These are phyloP conservation scores for Petaurus breviceps DNA, from an alignment of 2,113 vertebrate species.

Conservation along the genomic window DNA sequence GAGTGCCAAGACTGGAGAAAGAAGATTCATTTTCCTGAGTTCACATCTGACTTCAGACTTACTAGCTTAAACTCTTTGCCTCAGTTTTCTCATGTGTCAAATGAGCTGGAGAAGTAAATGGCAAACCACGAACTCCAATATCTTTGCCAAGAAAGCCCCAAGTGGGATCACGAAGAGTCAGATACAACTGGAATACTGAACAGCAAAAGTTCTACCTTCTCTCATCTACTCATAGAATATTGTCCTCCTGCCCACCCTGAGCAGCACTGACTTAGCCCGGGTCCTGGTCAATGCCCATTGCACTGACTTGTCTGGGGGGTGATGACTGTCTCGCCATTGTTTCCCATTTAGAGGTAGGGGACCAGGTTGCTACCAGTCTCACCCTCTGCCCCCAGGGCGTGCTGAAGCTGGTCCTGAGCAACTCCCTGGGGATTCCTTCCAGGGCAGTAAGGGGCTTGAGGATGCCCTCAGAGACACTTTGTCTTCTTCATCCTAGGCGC, in stretches of 20 bases:
- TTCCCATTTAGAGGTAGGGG: background rate
- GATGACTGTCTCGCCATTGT: background rate
- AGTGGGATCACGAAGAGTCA: background rate
- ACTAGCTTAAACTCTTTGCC: background rate
- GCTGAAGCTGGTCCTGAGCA: background rate
- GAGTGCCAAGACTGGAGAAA: background rate
- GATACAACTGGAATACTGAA: too few relatives aligned
- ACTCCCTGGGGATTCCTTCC: background rate
- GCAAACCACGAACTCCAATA: background rate
- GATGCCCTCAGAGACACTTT: background rate
- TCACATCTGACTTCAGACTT: background rate
- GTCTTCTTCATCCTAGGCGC: constrained; percentile 82
- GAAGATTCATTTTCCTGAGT: background rate
- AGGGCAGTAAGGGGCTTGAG: background rate
- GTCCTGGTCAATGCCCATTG: background rate
- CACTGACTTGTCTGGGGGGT: background rate
- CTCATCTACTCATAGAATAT: background rate
- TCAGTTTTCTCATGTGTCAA: background rate
- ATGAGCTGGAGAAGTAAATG: background rate
- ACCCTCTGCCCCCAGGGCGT: background rate
- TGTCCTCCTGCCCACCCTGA: background rate
- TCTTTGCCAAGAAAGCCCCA: background rate
- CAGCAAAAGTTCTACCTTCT: background rate
- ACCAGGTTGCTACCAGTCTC: background rate
- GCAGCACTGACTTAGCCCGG: background rate